phyloP scores from a whole-genome alignment of 2,113 vertebrate species.

The Lepisosteus oculatus region DNA sequence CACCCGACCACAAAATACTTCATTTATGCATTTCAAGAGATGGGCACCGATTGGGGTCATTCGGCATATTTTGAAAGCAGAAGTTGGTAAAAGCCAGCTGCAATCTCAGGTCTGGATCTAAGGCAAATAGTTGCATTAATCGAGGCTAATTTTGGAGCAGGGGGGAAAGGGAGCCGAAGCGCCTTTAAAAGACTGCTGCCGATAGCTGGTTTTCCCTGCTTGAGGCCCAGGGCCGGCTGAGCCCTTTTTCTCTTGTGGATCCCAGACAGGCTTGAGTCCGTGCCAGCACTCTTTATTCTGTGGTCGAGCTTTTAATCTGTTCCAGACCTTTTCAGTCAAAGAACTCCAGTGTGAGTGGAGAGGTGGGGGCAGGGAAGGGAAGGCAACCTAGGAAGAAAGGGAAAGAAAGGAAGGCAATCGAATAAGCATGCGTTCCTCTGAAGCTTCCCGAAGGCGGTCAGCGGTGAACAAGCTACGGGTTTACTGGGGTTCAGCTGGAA shows the following conservation, averaged over 20 bases:
- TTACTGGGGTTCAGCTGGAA: constrained; percentile 30
- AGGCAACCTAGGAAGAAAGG: constrained; percentile 26
- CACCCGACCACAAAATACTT: neutral
- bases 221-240: constrained; percentile 76
- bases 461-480: constrained; percentile 37
- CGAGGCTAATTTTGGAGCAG: constrained; percentile 59
- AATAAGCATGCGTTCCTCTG: constrained; percentile 56
- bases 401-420: constrained; percentile 44
- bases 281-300: constrained; percentile 89
- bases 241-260: constrained; percentile 57
- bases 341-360: constrained; percentile 77
- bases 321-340: constrained; percentile 94
- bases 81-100: constrained; percentile 8
- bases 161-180: constrained; percentile 58
- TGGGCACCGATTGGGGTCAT: constrained; percentile 6
- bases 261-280: constrained; percentile 85
- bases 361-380: constrained; percentile 38
- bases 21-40: neutral
- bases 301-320: constrained; percentile 90
- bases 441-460: constrained; percentile 43
- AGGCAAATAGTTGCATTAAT: constrained; percentile 60
- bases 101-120: constrained; percentile 46
- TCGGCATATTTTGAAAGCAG: constrained; percentile 10
- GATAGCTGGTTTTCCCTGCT: constrained; percentile 62
- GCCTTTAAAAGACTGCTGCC: constrained; percentile 62